Evolutionary conservation across 2,888 invertebrate genomes (phyloP).

Genomic region (Drosophila prostipennis): DNA sequence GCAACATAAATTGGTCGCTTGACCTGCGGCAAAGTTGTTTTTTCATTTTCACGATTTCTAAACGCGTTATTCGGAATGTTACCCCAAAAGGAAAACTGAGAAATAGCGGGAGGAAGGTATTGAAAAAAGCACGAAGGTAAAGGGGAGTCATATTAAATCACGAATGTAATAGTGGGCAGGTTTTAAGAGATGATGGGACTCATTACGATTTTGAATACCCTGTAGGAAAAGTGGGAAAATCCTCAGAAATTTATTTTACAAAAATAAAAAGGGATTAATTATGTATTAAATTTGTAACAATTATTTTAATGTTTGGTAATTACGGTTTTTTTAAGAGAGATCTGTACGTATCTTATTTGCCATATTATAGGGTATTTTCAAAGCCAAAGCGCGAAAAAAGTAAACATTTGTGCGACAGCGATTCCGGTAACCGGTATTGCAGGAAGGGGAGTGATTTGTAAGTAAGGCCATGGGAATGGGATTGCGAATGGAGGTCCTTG

Average conservation of each 20-base stretch:
- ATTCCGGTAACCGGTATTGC: not conserved
- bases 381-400: slow-evolving; percentile 62
- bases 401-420: slow-evolving; percentile 22
- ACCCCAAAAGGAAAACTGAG: slow-evolving; percentile 21
- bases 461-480: slow-evolving; percentile 2
- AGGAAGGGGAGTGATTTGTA: slow-evolving; percentile 13
- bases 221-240: not conserved
- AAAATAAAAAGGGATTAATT: not conserved
- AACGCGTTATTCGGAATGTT: slow-evolving; percentile 56
- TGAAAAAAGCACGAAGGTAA: slow-evolving; percentile 33
- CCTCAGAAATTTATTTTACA: not conserved
- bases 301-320: no score
- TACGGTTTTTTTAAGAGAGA: no score
- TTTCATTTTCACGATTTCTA: slow-evolving; percentile 82
- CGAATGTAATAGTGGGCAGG: slow-evolving; percentile 15
- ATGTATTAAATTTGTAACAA: no score
- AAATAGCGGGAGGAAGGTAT: slow-evolving; percentile 26
- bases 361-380: slow-evolving; percentile 14
- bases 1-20: slow-evolving; percentile 49
- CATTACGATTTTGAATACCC: not conserved
- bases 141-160: slow-evolving; percentile 36
- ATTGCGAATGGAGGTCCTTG: slow-evolving; percentile 43
- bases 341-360: not conserved
- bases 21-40: slow-evolving; percentile 83
- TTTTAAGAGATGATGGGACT: slow-evolving; percentile 6